These are phyloP conservation scores for Anthopleura sola DNA, from an alignment of 64 coral and sea anemone species.

Conservation along the genomic window DNA sequence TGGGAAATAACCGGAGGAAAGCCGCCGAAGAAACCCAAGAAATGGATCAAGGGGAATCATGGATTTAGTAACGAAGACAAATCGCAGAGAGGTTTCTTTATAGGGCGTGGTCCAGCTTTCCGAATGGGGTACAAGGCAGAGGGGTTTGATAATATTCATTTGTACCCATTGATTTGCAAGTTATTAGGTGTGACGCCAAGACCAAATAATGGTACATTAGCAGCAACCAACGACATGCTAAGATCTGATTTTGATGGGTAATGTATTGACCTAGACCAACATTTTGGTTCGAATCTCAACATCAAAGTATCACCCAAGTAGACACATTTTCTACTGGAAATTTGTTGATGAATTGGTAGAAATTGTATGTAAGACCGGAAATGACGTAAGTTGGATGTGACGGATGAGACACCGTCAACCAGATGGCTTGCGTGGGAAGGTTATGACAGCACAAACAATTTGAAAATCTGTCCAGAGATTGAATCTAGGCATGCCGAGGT, in stretches of 20 bases:
- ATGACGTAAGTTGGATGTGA: too few species aligned
- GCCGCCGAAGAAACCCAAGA: not conserved
- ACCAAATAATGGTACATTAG: constrained; percentile 61
- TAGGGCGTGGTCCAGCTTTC: constrained; percentile 82
- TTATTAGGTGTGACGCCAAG: constrained; percentile 58
- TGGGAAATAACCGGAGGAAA: constrained; percentile 48
- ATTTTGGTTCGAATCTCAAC: too few species aligned
- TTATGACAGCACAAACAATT: too few species aligned
- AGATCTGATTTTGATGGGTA: not conserved
- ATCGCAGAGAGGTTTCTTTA: constrained; percentile 60
- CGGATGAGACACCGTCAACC: too few species aligned
- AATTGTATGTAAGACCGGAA: too few species aligned
- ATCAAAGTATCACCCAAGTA: too few species aligned
- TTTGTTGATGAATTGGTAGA: too few species aligned
- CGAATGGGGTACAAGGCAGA: constrained; percentile 26
- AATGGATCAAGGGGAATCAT: constrained; percentile 31
- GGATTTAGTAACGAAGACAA: constrained; percentile 50
- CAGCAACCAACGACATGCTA: constrained; percentile 18
- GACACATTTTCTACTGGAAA: too few species aligned
- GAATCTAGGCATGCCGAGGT: too few species aligned
- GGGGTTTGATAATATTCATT: constrained; percentile 58
- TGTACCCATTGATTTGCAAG: constrained; percentile 78
- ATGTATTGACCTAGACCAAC: too few species aligned
- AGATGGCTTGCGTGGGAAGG: too few species aligned
- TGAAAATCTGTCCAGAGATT: too few species aligned